Evolutionary conservation across 2,797 vertebrate species (phyloP).

Genomic region (Lepilemur ruficaudatus): DNA sequence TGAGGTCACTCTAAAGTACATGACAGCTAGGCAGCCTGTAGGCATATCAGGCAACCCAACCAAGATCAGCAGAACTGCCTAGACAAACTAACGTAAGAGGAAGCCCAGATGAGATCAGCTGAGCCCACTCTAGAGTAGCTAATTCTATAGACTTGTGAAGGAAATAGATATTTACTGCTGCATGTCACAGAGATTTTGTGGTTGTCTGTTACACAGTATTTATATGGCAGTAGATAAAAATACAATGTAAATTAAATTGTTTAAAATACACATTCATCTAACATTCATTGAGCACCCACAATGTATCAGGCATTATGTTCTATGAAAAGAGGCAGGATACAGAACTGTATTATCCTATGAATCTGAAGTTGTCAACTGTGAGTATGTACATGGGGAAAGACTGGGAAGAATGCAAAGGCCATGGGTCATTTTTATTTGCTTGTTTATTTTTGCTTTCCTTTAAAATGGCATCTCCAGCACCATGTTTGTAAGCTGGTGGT

Average conservation of each 20-base stretch:
- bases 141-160: not conserved
- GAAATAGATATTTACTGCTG: not conserved
- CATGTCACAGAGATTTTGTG: not conserved
- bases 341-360: not conserved
- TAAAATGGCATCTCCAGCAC: not conserved
- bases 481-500: not conserved
- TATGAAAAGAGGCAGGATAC: not conserved
- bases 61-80: not conserved
- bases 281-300: not conserved
- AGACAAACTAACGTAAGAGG: not conserved
- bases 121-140: not conserved
- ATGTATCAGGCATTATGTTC: not conserved
- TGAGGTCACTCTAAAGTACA: not conserved
- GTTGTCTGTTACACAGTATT: not conserved
- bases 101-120: not conserved
- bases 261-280: not conserved
- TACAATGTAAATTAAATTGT: not conserved
- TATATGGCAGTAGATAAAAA: not conserved
- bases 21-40: not conserved
- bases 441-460: not conserved
- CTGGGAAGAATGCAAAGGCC: not conserved
- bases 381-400: not conserved
- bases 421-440: not conserved
- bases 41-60: not conserved
- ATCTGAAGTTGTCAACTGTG: not conserved